These are phyloP conservation scores for Cryptosula pallasiana DNA, from an alignment of 2,888 invertebrate genomes.

Conservation along the genomic window DNA sequence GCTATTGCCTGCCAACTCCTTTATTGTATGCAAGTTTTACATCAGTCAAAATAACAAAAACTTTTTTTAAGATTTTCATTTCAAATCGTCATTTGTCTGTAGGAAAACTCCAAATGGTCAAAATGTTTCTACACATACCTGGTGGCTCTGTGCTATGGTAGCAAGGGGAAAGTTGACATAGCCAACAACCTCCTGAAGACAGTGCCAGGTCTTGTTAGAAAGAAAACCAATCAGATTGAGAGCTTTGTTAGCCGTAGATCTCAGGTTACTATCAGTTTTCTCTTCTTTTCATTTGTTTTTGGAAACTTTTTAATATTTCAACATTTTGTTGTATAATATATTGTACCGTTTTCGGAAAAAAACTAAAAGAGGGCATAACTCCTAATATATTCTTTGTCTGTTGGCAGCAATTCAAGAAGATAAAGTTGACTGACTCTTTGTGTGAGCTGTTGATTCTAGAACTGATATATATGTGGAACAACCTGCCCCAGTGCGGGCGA, in stretches of 20 bases:
- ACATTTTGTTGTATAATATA: no score
- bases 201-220: slow-evolving; percentile 50
- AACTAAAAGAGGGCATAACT: no score
- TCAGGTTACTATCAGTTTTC: neutral
- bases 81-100: slow-evolving; percentile 56
- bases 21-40: no score
- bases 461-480: slow-evolving; percentile 66
- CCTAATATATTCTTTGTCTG: no score
- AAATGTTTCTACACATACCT: slow-evolving; percentile 64
- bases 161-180: slow-evolving; percentile 54
- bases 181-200: slow-evolving; percentile 50
- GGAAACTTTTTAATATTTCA: no score
- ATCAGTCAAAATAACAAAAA: no score
- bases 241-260: slow-evolving; percentile 42
- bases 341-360: no score
- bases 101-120: slow-evolving; percentile 63
- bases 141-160: slow-evolving; percentile 59
- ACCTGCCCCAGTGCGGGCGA: slow-evolving; percentile 55
- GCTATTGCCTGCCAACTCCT: no score
- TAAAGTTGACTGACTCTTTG: slow-evolving; percentile 46
- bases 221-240: slow-evolving; percentile 55
- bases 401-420: slow-evolving; percentile 42
- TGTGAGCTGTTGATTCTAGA: slow-evolving; percentile 63
- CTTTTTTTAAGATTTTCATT: no score
- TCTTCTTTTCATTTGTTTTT: neutral